Base-by-base conservation (phyloP, 1,140 invertebrate species). In the Scaptomyza pallida region DNA sequence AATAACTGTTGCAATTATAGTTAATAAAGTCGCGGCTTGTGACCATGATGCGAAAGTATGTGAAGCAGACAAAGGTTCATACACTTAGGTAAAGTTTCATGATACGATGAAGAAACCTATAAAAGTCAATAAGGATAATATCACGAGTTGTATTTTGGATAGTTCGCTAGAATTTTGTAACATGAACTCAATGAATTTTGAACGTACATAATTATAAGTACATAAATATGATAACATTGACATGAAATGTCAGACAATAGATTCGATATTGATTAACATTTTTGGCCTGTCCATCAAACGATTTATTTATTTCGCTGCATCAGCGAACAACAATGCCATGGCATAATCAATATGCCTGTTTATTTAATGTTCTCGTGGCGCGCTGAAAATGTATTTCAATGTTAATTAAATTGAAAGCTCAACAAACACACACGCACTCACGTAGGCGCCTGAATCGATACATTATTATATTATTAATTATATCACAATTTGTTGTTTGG, bases 351-450 rank as follows among this genome's bases (percentile, higher is more conserved):
- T 59, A 47, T 80, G 51, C 13, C 40, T 21, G 59, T 54, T 43
- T 35, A 72, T 68, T 81, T 64, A 50, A 69, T 48, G 64, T 59
- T 61, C 26, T 37, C 37, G 45, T 16, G 15, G n/a, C n/a, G n/a
- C n/a, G n/a, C n/a, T 23, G 44, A 19, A 75, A 83, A 69, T 79
- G 69, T 69, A 65, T 76, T 86, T 73, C 35, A 69, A 80, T 80
- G 76, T 83, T 86, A 86, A 83, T 85, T 86, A 85, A 86, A 80
- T 80, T 71, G 72, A 73, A 83, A 65, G 37, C 55, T 81, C 75
- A 72, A 72, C 40, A 75, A 75, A 43, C 51, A 43, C 60, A 33
- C 55, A 26, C 37, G 50, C 17, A 9, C 9, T 43, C 19, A 40
- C 4, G 52, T 19, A 5, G 23, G 19, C 19, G 15, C 8, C 26